These are phyloP conservation scores for Eupristina koningsbergeri DNA, from an alignment of 1,140 invertebrate species.

Conservation along the genomic window DNA sequence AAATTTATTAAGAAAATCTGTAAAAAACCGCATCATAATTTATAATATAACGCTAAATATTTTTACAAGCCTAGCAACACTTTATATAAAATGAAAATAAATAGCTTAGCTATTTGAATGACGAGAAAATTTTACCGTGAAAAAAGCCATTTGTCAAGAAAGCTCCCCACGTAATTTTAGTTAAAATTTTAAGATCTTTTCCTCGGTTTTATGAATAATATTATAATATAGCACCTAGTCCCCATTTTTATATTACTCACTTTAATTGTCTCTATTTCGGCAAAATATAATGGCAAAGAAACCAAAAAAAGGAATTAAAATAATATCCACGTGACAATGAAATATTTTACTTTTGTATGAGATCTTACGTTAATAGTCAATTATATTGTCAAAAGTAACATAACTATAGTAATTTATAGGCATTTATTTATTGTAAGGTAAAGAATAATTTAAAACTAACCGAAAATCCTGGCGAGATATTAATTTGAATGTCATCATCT, in stretches of 20 bases:
- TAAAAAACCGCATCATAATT: too few relatives aligned
- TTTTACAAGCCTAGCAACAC: not conserved
- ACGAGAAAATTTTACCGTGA: not conserved
- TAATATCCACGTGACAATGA: not conserved
- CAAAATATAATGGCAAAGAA: not conserved
- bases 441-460: not conserved
- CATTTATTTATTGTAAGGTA: not conserved
- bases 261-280: not conserved
- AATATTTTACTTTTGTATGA: not conserved
- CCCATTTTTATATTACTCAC: not conserved
- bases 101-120: not conserved
- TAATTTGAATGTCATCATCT: not conserved
- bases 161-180: not conserved
- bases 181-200: constrained; percentile 4
- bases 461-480: not conserved
- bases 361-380: not conserved
- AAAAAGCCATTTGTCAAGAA: not conserved
- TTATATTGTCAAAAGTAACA: not conserved
- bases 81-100: not conserved
- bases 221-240: not conserved
- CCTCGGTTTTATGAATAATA: not conserved
- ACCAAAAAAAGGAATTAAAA: not conserved
- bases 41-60: not conserved
- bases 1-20: too few relatives aligned
- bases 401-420: not conserved